Evolutionary conservation across 2,113 vertebrate species (phyloP), one percentile per base, ranked within the genome.

Genomic region (Plectropomus leopardus): DNA sequence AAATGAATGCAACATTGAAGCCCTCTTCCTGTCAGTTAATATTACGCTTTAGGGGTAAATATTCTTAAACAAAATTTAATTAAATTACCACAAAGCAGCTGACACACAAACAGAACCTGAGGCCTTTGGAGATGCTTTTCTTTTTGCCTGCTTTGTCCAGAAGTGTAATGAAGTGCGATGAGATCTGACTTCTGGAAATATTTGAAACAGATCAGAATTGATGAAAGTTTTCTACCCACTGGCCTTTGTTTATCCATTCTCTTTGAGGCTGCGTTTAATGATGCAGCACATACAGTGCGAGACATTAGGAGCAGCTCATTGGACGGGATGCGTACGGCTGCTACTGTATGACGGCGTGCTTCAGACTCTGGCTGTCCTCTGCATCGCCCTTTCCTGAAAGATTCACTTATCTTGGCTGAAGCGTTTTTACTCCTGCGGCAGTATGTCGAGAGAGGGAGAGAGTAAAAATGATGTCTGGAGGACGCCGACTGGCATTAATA

Each of bases 401-500:
- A 90, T 81, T 79, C 57, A 44, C 72, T 79, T 76, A 79, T 88
- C 81, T 76, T 72, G 71, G 50, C 85, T 86, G 73, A 65, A 71
- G 78, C 55, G 23, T 81, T 81, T 86, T 88, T 81, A 76, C 79
- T 88, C 90, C 88, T 78, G 86, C 89, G 47, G 82, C 80, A 61
- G 65, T 50, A 40, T 48, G 72, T 68, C 23, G 40, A 84, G 84
- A 87, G 77, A 78, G 68, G 17, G 66, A 66, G 86, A 70, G 86
- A 84, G 86, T 84, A 84, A 89, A 91, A 88, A 88, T 60, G 70
- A 89, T 83, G 91, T 91, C 90, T 93, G 87, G 76, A 92, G 89
- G 91, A 92, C 83, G 85, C 76, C 60, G 79, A 83, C 76, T 85
- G 79, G 80, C 87, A 80, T 95, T 89, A 91, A 94, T 93, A 91